Percentiles rank a stretch among this genome's conserved stretches.
Conservation (phyloP, 2,797 vertebrate species). For the Sorex maritimensis region DNA sequence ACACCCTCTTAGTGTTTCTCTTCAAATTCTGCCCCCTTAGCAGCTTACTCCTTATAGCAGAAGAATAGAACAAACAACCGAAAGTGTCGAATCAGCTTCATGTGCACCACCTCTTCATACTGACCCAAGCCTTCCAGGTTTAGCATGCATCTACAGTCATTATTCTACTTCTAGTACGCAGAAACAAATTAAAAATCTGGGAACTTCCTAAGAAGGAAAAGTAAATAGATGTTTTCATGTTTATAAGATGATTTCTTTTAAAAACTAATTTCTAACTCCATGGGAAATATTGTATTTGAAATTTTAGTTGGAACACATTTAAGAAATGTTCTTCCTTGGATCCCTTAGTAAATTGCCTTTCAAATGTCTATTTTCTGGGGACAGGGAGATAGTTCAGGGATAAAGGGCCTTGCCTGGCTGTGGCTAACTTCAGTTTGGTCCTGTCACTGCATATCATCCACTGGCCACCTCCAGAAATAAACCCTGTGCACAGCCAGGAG, state of each 20-base stretch:
- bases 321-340: neutral
- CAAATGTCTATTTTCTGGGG: neutral
- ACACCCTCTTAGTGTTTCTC: neutral
- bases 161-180: neutral
- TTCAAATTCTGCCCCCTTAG: neutral
- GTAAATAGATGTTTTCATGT: neutral
- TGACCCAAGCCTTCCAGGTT: neutral
- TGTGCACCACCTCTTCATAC: neutral
- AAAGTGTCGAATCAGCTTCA: neutral
- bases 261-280: neutral
- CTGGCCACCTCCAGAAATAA: too few relatives aligned
- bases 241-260: neutral
- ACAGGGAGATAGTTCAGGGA: too few relatives aligned
- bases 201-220: neutral
- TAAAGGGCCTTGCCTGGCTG: neutral
- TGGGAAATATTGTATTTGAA: constrained; percentile 48
- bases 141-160: neutral
- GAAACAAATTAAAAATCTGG: neutral
- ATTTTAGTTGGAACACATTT: constrained; percentile 12
- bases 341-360: constrained; percentile 21
- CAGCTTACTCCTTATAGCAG: accelerated
- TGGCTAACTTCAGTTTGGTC: too few relatives aligned
- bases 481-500: too few relatives aligned
- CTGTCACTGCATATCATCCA: too few relatives aligned
- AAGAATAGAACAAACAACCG: neutral